Evolutionary conservation across 2,888 invertebrate genomes (phyloP), one percentile per base, ranked within the genome.

Genomic region (Xestia c-nigrum): DNA sequence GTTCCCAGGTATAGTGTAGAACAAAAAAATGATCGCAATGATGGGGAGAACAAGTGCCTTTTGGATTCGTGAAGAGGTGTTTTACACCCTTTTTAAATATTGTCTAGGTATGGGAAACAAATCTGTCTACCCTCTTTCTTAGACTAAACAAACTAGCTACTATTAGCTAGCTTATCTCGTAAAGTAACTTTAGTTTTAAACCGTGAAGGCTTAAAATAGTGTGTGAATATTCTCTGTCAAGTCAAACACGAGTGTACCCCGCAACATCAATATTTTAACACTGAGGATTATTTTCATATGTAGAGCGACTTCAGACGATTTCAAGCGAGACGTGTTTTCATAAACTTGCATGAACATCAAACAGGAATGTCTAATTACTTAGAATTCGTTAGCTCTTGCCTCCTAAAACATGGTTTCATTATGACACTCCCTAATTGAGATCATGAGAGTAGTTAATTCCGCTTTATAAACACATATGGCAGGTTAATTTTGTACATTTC

Each of bases 191-290:
- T 43, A 46, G 12, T 46, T 46, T 46, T 46, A 46, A 46, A 12
- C 12, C 46, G 46, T 12, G 1, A 46, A 46, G 12, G 46, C 46
- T 12, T 46, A 46, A 12, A 46, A 4, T 12, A 46, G 46, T 46
- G 46, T 46, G 12, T 46, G 46, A 46, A 91, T 90, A 91, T 91
- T 90, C 86, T 81, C 86, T 80, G 76, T 59, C 47, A 72, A 72
- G 57, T 69, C 40, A 38, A 50, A 70, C 68, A 38, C 24, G n/a
- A 43, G 7, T 43, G 71, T 47, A 7, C 59, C n/a, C 31, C 46
- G 43, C 67, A 67, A 81, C 73, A 81, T 85, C 74, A 75, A 85
- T 78, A 80, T 84, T 74, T 78, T 64, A 86, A 69, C 72, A 71
- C 64, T 31, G 68, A 68, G 71, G 73, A 67, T 74, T 64, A 83